Evolutionary conservation across 2,797 vertebrate species (phyloP), one percentile per base, ranked within the genome.

Genomic region (Spinus olivaceus): DNA sequence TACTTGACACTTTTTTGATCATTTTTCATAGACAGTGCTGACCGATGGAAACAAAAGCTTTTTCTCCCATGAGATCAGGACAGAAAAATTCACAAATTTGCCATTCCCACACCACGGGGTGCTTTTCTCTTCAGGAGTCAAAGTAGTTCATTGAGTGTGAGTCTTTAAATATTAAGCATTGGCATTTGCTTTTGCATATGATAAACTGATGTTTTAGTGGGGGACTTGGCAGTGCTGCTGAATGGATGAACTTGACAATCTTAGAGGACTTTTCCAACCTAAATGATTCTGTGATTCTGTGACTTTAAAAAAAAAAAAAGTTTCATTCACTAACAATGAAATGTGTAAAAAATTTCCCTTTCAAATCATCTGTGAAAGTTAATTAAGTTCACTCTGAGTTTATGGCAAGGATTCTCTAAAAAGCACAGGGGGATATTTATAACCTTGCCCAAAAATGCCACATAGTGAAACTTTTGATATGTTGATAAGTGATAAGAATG

Each of bases 401-500:
- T 98, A 97, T 94, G 96, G 92, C 93, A 78, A 25, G 46, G 66
- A 95, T 96, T 96, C 92, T 91, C 86, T 92, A 84, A 94, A 90
- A 96, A 95, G 74, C 95, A 88, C 44, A 64, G 60, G 63, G 65
- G 63, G 82, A 96, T 97, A 97, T 98, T 98, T 97, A 97, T 18
- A 81, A 92, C 83, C 89, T 59, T 85, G 89, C 79, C 95, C 76
- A 44, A 92, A 96, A 97, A 96, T 95, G 91, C 83, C 96, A 95
- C 95, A 94, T 24, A 17, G 86, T 86, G 94, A 97, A 97, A 98
- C 95, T 98, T 98, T 96, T 97, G 97, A 97, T 97, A 95, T 94
- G 96, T 96, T 98, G 98, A 98, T 98, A 98, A 97, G 97, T 63
- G 97, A 97, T 98, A 97, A 97, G 97, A 97, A 96, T 96, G 95